These are phyloP conservation scores for Periplaneta americana DNA, from an alignment of 1,140 invertebrate genomes.

Conservation along the genomic window DNA sequence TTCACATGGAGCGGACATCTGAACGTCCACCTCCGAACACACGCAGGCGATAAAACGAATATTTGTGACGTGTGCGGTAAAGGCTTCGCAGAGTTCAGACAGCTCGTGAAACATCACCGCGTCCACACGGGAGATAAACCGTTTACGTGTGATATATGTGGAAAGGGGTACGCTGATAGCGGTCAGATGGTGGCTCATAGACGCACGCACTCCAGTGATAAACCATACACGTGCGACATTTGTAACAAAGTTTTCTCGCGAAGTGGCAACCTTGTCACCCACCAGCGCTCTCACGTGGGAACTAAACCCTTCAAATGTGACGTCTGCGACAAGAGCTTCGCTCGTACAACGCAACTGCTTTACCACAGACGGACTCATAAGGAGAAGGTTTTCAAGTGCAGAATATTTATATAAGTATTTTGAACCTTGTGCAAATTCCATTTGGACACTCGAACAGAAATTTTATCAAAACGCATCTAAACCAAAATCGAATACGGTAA, in stretches of 20 bases:
- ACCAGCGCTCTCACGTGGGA: not conserved
- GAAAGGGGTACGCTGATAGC: not conserved
- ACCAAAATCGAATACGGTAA: too few species aligned
- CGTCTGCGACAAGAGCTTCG: not conserved
- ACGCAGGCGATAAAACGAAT: not conserved
- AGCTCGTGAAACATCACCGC: not conserved
- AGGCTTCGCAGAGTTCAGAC: not conserved
- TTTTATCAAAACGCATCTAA: too few species aligned
- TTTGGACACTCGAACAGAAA: too few species aligned
- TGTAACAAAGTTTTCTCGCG: not conserved
- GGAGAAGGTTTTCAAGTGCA: too few species aligned
- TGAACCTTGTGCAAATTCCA: too few species aligned
- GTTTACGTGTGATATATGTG: not conserved
- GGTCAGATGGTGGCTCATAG: not conserved
- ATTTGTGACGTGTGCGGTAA: not conserved
- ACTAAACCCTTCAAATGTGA: not conserved
- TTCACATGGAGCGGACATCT: slow-evolving; percentile 26
- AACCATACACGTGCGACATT: not conserved
- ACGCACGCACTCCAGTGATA: not conserved
- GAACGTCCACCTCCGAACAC: not conserved
- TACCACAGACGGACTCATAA: not conserved
- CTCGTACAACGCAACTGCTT: not conserved
- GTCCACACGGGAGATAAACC: not conserved
- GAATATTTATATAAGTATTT: too few species aligned
- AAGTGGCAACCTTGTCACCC: not conserved